Percentiles rank a stretch among this genome's conserved stretches.
Evolutionary conservation across 2,888 invertebrate genomes (phyloP).

Genomic region (Dryomyza anilis): DNA sequence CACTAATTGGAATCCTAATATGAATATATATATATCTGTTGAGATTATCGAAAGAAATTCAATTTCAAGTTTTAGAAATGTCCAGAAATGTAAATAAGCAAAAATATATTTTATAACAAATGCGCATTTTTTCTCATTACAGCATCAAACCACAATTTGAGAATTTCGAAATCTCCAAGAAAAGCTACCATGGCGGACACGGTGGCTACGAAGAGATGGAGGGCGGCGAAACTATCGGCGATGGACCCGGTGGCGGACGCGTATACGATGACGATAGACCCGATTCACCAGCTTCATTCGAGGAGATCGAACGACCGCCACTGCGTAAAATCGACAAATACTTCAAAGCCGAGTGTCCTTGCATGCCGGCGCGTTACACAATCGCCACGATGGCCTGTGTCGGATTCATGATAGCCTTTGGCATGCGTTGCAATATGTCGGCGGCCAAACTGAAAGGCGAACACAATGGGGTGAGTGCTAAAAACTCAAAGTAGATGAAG

Average conservation of each 20-base stretch:
- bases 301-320: constrained; percentile 83
- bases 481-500: too few relatives aligned
- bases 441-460: constrained; percentile 90
- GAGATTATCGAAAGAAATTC: not conserved
- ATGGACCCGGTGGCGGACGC: constrained; percentile 53
- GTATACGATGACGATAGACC: constrained; percentile 64
- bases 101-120: not conserved
- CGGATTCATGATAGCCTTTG: constrained; percentile 93
- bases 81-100: not conserved
- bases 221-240: constrained; percentile 52
- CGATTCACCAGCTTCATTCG: constrained; percentile 77
- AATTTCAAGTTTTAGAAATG: not conserved
- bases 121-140: constrained; percentile 6
- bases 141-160: constrained; percentile 54
- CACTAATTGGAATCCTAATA: not conserved
- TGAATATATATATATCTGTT: not conserved
- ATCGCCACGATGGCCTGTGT: constrained; percentile 84
- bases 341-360: constrained; percentile 84
- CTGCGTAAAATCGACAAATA: constrained; percentile 87
- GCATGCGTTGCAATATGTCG: constrained; percentile 99
- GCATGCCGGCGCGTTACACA: constrained; percentile 82
- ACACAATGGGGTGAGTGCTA: constrained; percentile 65
- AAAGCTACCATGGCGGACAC: constrained; percentile 51
- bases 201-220: constrained; percentile 60
- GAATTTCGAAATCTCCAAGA: constrained; percentile 57